A percentile compares a stretch with the other conserved stretches of the same genome.
These are phyloP conservation scores for Tenrec ecaudatus DNA, from an alignment of 2,113 vertebrate genomes.

Conservation along the genomic window DNA sequence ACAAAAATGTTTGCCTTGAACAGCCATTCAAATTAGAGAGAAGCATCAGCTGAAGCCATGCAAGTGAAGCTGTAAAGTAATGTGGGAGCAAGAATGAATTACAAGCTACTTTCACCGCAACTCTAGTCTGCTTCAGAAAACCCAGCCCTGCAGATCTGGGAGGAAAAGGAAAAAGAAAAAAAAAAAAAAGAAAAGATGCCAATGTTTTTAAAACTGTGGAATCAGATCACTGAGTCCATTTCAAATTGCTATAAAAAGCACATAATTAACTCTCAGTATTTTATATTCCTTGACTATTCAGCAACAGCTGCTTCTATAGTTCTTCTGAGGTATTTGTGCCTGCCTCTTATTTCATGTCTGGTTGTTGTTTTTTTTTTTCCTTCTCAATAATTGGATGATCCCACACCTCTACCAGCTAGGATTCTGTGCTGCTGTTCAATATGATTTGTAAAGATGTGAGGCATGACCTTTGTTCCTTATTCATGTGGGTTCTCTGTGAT, in stretches of 20 bases:
- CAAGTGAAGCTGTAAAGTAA: background rate
- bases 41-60: background rate
- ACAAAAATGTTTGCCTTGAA: background rate
- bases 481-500: background rate
- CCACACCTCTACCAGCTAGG: constrained; percentile 16
- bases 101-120: background rate
- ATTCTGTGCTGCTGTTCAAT: background rate
- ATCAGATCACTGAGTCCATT: constrained; percentile 77
- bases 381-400: constrained; percentile 9
- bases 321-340: constrained; percentile 58
- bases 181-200: constrained; percentile 56
- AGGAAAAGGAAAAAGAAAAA: constrained; percentile 52
- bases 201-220: constrained; percentile 58
- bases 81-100: background rate
- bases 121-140: background rate
- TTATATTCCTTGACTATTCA: constrained; percentile 73
- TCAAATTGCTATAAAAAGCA: constrained; percentile 79
- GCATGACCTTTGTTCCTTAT: background rate
- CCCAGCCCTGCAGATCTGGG: constrained; percentile 51
- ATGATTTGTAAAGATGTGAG: constrained; percentile 34
- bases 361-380: too few relatives aligned
- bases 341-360: constrained; percentile 50
- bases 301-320: constrained; percentile 72
- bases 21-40: background rate
- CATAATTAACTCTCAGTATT: constrained; percentile 77